These are phyloP conservation scores for Pterocles gutturalis DNA, from an alignment of 2,113 vertebrate genomes.

Conservation along the genomic window DNA sequence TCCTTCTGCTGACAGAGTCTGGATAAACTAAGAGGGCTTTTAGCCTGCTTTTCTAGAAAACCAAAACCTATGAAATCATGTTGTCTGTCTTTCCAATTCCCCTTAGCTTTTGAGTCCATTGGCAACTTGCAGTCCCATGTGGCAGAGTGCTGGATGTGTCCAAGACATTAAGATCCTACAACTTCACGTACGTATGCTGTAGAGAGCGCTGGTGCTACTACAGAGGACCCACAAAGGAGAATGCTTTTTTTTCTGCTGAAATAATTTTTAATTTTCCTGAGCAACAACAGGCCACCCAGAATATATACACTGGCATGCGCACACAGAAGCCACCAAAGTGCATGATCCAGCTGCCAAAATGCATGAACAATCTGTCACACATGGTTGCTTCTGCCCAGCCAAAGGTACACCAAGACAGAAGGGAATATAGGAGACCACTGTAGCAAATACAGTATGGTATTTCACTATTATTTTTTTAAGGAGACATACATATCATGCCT, in stretches of 20 bases:
- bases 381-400: not conserved
- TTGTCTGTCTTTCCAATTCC: not conserved
- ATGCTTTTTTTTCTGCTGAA: not conserved
- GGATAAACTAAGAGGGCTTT: not conserved
- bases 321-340: not conserved
- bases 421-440: not conserved
- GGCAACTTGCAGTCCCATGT: not conserved
- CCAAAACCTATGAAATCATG: not conserved
- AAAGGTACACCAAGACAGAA: not conserved
- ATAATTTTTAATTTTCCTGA: not conserved
- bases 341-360: not conserved
- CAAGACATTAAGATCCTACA: not conserved
- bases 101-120: not conserved
- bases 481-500: not conserved
- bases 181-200: not conserved
- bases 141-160: rapidly evolving
- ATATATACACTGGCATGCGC: not conserved
- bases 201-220: not conserved
- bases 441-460: not conserved
- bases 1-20: not conserved
- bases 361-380: not conserved
- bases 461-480: not conserved
- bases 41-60: not conserved
- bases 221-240: not conserved
- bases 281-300: not conserved